phyloP scores from a whole-genome alignment of 2,888 invertebrate genomes.

The Ramazzottius varieornatus region DNA sequence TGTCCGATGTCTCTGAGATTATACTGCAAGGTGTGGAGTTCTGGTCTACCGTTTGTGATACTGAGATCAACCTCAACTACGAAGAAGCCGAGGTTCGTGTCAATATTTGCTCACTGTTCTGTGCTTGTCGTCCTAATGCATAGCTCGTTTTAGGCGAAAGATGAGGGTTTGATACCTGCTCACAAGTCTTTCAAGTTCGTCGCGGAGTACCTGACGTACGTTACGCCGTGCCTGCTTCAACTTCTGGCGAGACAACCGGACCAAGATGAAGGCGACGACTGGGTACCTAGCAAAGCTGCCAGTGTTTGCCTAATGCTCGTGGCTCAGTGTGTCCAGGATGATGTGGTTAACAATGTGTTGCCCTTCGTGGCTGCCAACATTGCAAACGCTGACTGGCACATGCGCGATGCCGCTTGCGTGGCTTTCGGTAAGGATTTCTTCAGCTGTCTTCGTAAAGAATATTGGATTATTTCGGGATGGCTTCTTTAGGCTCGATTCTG shows the following conservation, averaged over 20 bases:
- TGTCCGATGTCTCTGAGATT: conserved; percentile 77
- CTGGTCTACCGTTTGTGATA: conserved; percentile 98
- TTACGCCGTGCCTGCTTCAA: not conserved
- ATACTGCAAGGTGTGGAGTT: conserved; percentile 96
- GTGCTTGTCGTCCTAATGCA: not conserved
- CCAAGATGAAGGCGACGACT: conserved; percentile 88
- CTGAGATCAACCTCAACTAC: conserved; percentile 80
- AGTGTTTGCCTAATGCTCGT: conserved; percentile 93
- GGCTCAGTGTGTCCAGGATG: conserved; percentile 86
- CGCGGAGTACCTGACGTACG: not conserved
- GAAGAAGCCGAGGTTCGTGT: conserved; percentile 70
- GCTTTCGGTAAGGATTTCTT: conserved; percentile 43
- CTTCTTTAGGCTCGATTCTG: conserved; percentile 39
- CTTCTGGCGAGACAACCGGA: conserved; percentile 27
- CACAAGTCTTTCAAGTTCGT: not conserved
- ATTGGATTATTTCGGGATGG: not conserved
- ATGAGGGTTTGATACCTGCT: not conserved
- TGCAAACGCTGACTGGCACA: conserved; percentile 66
- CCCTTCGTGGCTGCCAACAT: conserved; percentile 90
- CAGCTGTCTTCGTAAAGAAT: conserved; percentile 3
- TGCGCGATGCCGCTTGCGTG: conserved; percentile 88
- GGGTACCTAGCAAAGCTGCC: conserved; percentile 97
- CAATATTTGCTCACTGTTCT: conserved; percentile 7
- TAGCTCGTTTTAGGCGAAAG: not conserved
- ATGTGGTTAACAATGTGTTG: conserved; percentile 73